Percentiles rank a stretch among this genome's conserved stretches.
Evolutionary conservation across 2,888 invertebrate species (phyloP).

Genomic region (Eupithecia abbreviata): DNA sequence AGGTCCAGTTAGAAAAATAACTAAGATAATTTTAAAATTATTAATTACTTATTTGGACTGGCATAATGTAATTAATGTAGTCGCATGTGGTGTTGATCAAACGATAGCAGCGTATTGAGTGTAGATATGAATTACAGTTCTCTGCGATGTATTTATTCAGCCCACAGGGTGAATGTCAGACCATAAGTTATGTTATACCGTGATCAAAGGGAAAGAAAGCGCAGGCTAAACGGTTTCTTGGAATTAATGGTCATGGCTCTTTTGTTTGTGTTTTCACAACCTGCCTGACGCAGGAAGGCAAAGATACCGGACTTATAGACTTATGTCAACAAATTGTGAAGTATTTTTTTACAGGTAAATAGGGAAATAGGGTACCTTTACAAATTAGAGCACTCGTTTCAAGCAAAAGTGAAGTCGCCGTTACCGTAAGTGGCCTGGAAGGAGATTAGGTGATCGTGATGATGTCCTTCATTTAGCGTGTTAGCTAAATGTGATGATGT

Average conservation of each 20-base stretch:
- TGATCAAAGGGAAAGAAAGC: slow-evolving; percentile 44
- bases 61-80: neutral
- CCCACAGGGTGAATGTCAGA: slow-evolving; percentile 24
- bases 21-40: neutral
- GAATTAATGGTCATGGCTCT: slow-evolving; percentile 36
- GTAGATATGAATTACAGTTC: neutral
- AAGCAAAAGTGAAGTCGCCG: neutral
- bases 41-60: neutral
- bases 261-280: slow-evolving; percentile 31
- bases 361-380: neutral
- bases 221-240: slow-evolving; percentile 39
- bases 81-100: neutral
- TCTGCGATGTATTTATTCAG: neutral
- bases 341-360: neutral
- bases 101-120: neutral
- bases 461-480: too few species aligned
- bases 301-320: slow-evolving; percentile 1
- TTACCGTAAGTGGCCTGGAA: neutral
- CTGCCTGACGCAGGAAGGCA: slow-evolving; percentile 6
- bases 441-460: neutral
- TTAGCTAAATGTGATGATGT: too few species aligned
- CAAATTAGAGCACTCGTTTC: neutral
- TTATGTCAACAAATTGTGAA: neutral
- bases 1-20: neutral
- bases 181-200: slow-evolving; percentile 42